Base-by-base conservation (phyloP, 2,797 vertebrate genomes). In the Parauchenoglanis punctatus region DNA sequence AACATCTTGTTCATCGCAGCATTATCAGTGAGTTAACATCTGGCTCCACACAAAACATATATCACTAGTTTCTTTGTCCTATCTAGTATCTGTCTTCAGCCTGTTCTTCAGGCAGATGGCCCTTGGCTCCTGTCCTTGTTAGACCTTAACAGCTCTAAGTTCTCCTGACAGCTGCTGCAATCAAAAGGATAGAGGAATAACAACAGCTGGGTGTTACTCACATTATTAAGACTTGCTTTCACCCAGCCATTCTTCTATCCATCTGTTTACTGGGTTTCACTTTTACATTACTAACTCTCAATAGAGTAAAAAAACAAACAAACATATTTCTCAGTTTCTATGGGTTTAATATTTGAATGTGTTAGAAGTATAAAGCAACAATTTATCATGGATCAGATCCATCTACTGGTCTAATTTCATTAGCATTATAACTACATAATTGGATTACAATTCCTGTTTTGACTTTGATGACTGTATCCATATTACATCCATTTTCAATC, bases 131-230 rank as follows among this genome's bases (percentile, higher is more conserved):
- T 88, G 86, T 89, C 78, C 88, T 89, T 85, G 76, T 88, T 87
- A 90, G 90, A 91, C 84, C 87, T 88, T 88, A 90, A 84, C 87
- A 88, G 83, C 76, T 84, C 78, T 84, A 90, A 86, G 87, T 90
- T 90, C 83, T 91, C 87, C 63, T 87, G 89, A 89, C 92, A 92
- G 90, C 90, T 91, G 91, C 87, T 80, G 76, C 87, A 90, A 90
- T 85, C 88, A 89, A 90, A 92, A 87, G 81, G 76, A 89, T 76
- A 89, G 85, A 89, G 87, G 82, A 89, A 91, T 89, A 91, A 91
- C 86, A 92, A 91, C 91, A 92, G 90, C 92, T 90, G 92, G 91
- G 65, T 87, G 88, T 89, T 87, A 85, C 77, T 13, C 20, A 59
- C 76, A 81, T 72, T 87, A 80, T 81, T 63, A 85, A 84, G 80